A percentile compares a stretch with the other conserved stretches of the same genome.
phyloP scores from a whole-genome alignment of 2,888 invertebrate species.

The Platypus cylindrus region DNA sequence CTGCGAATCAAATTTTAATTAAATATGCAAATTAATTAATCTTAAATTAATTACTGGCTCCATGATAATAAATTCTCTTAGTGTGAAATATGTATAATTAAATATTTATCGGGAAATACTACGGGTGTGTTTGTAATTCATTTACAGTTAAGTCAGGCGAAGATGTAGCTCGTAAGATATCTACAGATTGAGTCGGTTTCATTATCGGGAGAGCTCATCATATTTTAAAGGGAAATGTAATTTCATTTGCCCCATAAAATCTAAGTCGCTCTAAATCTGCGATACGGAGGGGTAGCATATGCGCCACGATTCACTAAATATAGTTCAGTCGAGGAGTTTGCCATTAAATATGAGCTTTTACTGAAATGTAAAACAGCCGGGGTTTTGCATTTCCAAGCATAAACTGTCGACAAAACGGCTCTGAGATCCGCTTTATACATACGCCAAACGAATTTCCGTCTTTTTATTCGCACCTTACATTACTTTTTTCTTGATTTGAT shows the following conservation, averaged over 20 bases:
- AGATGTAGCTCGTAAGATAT: conserved; percentile 7
- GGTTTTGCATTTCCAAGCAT: conserved; percentile 39
- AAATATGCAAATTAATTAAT: too few relatives aligned
- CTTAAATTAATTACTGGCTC: too few relatives aligned
- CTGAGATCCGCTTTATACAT: conserved; percentile 37
- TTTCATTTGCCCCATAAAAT: conserved; percentile 41
- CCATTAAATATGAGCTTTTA: conserved; percentile 41
- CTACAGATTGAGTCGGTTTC: conserved; percentile 34
- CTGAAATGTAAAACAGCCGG: conserved; percentile 40
- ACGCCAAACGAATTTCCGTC: conserved; percentile 26
- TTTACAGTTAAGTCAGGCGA: background rate
- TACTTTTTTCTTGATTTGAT: conserved; percentile 18
- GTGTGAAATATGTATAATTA: too few relatives aligned
- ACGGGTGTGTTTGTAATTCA: conserved; percentile 3
- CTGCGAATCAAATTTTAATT: too few relatives aligned
- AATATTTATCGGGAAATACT: too few relatives aligned
- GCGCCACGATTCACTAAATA: conserved; percentile 33
- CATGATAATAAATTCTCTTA: too few relatives aligned
- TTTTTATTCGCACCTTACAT: conserved; percentile 27
- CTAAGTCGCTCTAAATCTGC: conserved; percentile 37
- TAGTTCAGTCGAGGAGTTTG: conserved; percentile 35
- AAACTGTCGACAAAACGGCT: conserved; percentile 38
- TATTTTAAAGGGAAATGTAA: conserved; percentile 40
- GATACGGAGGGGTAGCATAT: conserved; percentile 32
- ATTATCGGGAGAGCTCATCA: conserved; percentile 40